phyloP scores from a whole-genome alignment of 2,113 vertebrate species.

The Dromiciops gliroides region DNA sequence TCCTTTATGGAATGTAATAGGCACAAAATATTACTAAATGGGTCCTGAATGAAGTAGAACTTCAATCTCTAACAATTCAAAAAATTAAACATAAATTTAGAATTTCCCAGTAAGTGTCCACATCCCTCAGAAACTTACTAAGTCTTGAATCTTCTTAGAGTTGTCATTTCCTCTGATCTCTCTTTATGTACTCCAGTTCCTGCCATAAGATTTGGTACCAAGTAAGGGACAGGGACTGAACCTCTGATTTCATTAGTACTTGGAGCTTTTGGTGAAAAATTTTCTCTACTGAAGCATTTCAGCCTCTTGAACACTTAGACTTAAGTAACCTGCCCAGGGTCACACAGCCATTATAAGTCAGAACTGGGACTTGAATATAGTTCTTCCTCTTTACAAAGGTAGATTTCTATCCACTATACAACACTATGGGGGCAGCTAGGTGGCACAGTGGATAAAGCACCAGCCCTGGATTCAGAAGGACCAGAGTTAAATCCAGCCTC shows the following conservation, averaged over 20 bases:
- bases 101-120: neutral
- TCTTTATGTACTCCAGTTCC: neutral
- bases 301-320: neutral
- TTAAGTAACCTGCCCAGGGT: neutral
- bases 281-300: neutral
- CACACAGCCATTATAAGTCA: neutral
- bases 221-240: neutral
- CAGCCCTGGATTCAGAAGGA: too few relatives aligned
- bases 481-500: too few relatives aligned
- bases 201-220: neutral
- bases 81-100: neutral
- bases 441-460: too few relatives aligned
- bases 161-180: neutral
- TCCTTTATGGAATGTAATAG: conserved; percentile 12
- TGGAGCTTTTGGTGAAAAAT: neutral
- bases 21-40: neutral
- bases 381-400: neutral
- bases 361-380: neutral
- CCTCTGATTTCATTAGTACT: neutral
- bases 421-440: too few relatives aligned
- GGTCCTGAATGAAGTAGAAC: conserved; percentile 3
- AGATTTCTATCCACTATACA: neutral
- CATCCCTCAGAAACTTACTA: neutral
- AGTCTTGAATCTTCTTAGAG: neutral
- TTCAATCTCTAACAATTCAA: neutral